Evolutionary conservation across 2,113 vertebrate genomes (phyloP).

Genomic region (Rhabdornis inornatus): DNA sequence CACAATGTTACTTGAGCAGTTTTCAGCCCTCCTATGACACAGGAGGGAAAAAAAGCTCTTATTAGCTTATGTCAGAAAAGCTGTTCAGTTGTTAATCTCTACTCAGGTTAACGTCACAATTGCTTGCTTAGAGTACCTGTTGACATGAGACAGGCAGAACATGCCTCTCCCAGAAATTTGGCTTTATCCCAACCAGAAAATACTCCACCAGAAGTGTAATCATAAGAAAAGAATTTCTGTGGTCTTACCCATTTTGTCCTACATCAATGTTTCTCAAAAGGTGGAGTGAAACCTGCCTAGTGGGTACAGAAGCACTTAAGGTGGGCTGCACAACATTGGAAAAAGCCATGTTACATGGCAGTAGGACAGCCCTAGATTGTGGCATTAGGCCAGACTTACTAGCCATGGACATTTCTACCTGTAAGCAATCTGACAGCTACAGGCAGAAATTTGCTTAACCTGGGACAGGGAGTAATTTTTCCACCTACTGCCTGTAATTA

Average conservation of each 20-base stretch:
- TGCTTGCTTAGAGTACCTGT: not conserved
- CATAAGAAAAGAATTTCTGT: not conserved
- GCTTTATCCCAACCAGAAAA: not conserved
- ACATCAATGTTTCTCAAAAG: not conserved
- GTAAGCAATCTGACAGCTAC: not conserved
- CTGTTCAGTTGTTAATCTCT: not conserved
- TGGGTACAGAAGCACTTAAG: not conserved
- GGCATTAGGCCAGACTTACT: not conserved
- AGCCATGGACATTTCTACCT: not conserved
- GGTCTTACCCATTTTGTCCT: not conserved
- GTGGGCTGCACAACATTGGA: not conserved
- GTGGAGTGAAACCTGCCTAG: not conserved
- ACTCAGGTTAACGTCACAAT: accelerated
- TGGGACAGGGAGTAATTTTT: not conserved
- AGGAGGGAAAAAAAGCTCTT: too few relatives aligned
- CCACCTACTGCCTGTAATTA: not conserved
- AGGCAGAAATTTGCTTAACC: not conserved
- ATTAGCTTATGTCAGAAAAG: not conserved
- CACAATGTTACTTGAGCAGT: not conserved
- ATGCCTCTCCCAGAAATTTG: not conserved
- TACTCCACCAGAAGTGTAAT: not conserved
- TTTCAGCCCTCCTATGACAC: not conserved
- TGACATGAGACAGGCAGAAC: not conserved
- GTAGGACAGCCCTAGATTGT: not conserved
- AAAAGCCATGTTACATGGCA: not conserved